Evolutionary conservation across 2,888 invertebrate species (phyloP).

Genomic region (Pollenia amentaria): DNA sequence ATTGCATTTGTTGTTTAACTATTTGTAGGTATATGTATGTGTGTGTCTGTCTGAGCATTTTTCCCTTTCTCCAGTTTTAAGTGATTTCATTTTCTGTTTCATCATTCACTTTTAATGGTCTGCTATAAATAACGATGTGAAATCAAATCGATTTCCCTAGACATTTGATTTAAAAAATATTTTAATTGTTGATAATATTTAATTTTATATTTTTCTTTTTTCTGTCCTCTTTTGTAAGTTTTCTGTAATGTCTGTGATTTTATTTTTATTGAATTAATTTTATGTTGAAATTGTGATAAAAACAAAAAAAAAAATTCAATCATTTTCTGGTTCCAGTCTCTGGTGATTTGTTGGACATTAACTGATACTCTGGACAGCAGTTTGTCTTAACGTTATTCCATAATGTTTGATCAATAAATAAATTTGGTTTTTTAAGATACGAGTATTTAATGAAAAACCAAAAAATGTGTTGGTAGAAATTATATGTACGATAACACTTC

Average conservation of each 20-base stretch:
- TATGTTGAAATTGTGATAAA: constrained; percentile 37
- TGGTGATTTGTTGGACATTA: constrained; percentile 16
- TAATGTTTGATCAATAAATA: constrained; percentile 24
- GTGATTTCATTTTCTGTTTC: constrained; percentile 64
- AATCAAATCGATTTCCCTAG: constrained; percentile 72
- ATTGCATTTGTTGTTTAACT: background rate
- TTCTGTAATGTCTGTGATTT: constrained; percentile 41
- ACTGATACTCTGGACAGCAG: constrained; percentile 6
- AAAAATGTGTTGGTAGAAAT: too few relatives aligned
- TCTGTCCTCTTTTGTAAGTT: background rate
- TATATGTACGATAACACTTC: too few relatives aligned
- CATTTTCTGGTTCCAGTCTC: constrained; percentile 35
- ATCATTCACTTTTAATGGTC: constrained; percentile 70
- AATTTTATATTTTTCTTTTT: constrained; percentile 35
- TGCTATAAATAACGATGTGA: constrained; percentile 50
- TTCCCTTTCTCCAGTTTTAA: constrained; percentile 35
- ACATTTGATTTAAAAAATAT: constrained; percentile 61
- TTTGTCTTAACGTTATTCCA: constrained; percentile 31
- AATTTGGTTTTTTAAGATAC: background rate
- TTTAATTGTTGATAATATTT: constrained; percentile 69
- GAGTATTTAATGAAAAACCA: too few relatives aligned
- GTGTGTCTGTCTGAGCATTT: constrained; percentile 14
- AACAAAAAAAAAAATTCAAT: constrained; percentile 30
- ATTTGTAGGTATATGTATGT: background rate
- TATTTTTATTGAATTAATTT: constrained; percentile 46